phyloP scores from a whole-genome alignment of 2,797 vertebrate genomes.

The Gymnocypris eckloni region DNA sequence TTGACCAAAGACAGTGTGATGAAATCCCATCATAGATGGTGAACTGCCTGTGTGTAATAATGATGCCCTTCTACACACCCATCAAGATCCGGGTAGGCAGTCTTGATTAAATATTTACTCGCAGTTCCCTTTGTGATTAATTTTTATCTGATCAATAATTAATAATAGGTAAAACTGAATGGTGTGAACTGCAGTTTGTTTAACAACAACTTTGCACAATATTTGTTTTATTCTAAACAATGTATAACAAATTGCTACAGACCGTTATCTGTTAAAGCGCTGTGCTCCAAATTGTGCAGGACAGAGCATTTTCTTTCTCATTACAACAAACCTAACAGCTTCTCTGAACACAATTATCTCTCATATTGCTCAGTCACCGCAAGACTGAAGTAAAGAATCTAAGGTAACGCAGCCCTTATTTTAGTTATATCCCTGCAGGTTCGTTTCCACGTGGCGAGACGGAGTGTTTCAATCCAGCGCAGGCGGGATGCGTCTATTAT shows the following conservation, averaged over 20 bases:
- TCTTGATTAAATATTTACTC: slow-evolving; percentile 81
- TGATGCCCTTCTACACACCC: slow-evolving; percentile 49
- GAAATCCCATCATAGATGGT: slow-evolving; percentile 46
- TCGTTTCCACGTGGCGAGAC: neutral
- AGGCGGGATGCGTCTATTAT: slow-evolving; percentile 9
- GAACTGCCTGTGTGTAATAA: slow-evolving; percentile 40
- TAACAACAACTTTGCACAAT: slow-evolving; percentile 4
- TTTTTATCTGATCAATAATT: slow-evolving; percentile 76
- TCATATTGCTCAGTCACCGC: slow-evolving; percentile 10
- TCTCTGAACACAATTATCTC: slow-evolving; percentile 10
- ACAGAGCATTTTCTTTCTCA: neutral
- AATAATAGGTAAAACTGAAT: slow-evolving; percentile 69
- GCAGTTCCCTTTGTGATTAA: slow-evolving; percentile 69
- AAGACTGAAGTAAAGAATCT: neutral
- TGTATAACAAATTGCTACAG: neutral
- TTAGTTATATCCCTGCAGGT: slow-evolving; percentile 20
- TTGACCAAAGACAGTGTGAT: slow-evolving; percentile 39
- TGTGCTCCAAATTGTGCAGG: slow-evolving; percentile 1
- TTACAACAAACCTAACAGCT: slow-evolving; percentile 1
- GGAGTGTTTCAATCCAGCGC: neutral
- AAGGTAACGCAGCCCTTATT: neutral
- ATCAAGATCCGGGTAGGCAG: slow-evolving; percentile 60
- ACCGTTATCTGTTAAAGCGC: neutral
- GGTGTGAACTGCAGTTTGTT: slow-evolving; percentile 19
- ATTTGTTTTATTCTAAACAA: slow-evolving; percentile 32